Conservation (phyloP, 2,797 vertebrate genomes). For the Knipowitschia caucasica region DNA sequence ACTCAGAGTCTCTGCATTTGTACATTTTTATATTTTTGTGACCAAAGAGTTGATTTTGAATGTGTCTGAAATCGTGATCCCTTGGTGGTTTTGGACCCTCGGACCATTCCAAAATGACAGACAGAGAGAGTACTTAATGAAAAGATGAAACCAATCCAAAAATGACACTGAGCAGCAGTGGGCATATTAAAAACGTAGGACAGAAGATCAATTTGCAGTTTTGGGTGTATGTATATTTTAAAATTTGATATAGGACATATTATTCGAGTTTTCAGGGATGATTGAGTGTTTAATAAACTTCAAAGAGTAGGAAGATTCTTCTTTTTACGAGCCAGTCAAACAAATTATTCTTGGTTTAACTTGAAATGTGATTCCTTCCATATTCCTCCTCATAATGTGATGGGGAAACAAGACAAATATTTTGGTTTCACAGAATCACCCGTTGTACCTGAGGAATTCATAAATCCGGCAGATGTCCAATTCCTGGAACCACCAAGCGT, state of each 20-base stretch:
- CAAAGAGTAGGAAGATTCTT: conserved; percentile 71
- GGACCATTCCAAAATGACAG: conserved; percentile 54
- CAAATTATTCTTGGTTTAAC: conserved; percentile 70
- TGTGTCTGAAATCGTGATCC: conserved; percentile 25
- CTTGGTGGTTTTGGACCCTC: conserved; percentile 39
- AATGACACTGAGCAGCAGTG: conserved; percentile 42
- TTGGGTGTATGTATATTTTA: conserved; percentile 34
- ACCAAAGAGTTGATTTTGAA: conserved; percentile 24
- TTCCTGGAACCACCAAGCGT: conserved; percentile 75
- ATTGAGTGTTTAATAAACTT: conserved; percentile 80
- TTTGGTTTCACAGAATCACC: conserved; percentile 52
- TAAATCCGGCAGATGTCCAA: conserved; percentile 71
- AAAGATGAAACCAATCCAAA: conserved; percentile 56
- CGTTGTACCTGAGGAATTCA: conserved; percentile 76
- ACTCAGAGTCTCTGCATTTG: conserved; percentile 48
- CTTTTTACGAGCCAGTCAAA: conserved; percentile 69
- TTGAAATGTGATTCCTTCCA: conserved; percentile 40
- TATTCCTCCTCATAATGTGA: conserved; percentile 51
- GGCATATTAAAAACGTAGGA: conserved; percentile 50
- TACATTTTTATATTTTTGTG: conserved; percentile 40
- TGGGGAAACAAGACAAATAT: conserved; percentile 50
- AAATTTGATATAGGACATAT: conserved; percentile 63
- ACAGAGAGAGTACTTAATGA: conserved; percentile 44
- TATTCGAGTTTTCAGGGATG: conserved; percentile 65
- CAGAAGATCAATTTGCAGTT: conserved; percentile 40